phyloP scores from a whole-genome alignment of 1,140 invertebrate genomes.

The Pseudomyrmex gracilis region DNA sequence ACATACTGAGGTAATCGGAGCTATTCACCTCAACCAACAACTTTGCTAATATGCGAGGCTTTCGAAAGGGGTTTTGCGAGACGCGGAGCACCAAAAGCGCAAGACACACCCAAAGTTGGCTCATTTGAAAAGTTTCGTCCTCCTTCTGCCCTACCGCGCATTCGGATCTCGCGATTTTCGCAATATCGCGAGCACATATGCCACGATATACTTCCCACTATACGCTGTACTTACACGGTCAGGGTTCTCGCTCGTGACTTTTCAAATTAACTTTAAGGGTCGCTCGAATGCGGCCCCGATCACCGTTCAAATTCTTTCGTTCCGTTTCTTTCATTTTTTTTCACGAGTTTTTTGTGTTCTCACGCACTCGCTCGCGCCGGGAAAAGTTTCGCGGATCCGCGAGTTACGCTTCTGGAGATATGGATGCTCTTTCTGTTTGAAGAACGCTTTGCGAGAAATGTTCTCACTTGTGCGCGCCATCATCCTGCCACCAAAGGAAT shows the following conservation, averaged over 20 bases:
- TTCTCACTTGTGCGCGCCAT: neutral
- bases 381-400: constrained; percentile 10
- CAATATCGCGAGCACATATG: constrained; percentile 58
- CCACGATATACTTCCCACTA: constrained; percentile 51
- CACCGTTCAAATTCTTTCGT: constrained; percentile 41
- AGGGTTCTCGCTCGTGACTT: constrained; percentile 70
- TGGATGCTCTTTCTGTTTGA: neutral
- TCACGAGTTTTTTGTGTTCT: neutral
- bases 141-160: neutral
- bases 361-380: neutral
- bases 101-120: constrained; percentile 82
- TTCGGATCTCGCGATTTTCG: constrained; percentile 68
- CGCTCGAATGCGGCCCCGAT: constrained; percentile 61
- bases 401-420: neutral
- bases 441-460: neutral
- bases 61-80: constrained; percentile 65
- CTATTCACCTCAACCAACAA: constrained; percentile 74
- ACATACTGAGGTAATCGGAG: constrained; percentile 35
- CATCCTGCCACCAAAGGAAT: neutral
- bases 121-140: constrained; percentile 79
- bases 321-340: neutral
- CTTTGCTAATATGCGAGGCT: constrained; percentile 81
- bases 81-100: constrained; percentile 66
- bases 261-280: constrained; percentile 81
- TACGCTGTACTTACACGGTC: constrained; percentile 45